These are phyloP conservation scores for Pharmacophagus antenor DNA, from an alignment of 2,888 invertebrate genomes.

Conservation along the genomic window DNA sequence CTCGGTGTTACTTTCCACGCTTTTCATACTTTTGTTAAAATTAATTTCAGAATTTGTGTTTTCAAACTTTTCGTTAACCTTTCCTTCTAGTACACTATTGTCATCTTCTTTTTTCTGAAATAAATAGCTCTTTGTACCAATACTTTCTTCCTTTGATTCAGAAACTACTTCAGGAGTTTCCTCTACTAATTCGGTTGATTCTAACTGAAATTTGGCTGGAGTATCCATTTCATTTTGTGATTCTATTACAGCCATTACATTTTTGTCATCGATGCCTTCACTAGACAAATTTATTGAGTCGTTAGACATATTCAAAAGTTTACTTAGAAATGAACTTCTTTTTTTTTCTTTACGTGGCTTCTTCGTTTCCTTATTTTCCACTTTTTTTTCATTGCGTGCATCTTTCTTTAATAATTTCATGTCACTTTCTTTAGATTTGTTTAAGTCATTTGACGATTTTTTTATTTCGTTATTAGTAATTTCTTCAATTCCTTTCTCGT, in stretches of 20 bases:
- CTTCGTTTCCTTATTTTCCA: constrained; percentile 4
- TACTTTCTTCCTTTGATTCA: constrained; percentile 6
- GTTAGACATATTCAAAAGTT: constrained; percentile 54
- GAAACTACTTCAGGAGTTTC: constrained; percentile 34
- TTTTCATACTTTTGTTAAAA: not conserved
- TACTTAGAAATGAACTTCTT: constrained; percentile 44
- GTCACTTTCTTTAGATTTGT: not conserved
- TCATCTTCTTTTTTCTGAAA: constrained; percentile 3
- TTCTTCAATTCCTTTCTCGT: constrained; percentile 10
- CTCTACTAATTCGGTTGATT: constrained; percentile 42
- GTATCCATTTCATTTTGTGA: constrained; percentile 29
- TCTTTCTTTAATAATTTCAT: not conserved
- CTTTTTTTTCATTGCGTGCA: not conserved
- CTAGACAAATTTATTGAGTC: constrained; percentile 33
- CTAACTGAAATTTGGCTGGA: constrained; percentile 17
- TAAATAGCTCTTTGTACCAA: not conserved
- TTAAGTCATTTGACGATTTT: not conserved
- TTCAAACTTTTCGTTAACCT: constrained; percentile 35
- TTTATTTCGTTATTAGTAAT: constrained; percentile 6
- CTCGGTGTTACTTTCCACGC: not conserved
- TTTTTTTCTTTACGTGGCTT: constrained; percentile 11
- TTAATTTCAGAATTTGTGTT: constrained; percentile 34
- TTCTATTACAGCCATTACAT: constrained; percentile 30
- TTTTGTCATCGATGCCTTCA: constrained; percentile 37
- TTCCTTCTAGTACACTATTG: constrained; percentile 6